phyloP scores from a whole-genome alignment of 2,113 vertebrate genomes.

The Podocnemis expansa region DNA sequence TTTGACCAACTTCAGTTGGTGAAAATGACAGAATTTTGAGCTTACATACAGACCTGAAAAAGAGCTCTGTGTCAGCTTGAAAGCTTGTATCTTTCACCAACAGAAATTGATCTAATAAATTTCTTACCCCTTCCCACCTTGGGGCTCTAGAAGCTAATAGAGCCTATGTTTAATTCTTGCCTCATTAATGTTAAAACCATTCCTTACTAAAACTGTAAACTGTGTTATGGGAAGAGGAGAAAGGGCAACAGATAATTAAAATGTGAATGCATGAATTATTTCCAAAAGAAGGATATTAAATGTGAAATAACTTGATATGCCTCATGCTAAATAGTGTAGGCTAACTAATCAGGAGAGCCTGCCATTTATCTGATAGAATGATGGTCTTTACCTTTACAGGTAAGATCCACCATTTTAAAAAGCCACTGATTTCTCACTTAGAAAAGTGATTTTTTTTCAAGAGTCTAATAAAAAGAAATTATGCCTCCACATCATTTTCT shows the following conservation, averaged over 20 bases:
- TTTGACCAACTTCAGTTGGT: neutral
- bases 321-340: neutral
- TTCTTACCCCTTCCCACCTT: neutral
- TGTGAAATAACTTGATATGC: neutral
- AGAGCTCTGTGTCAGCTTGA: neutral
- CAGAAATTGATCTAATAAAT: neutral
- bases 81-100: neutral
- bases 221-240: neutral
- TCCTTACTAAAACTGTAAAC: neutral
- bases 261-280: neutral
- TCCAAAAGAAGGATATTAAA: neutral
- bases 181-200: neutral
- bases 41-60: neutral
- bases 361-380: neutral
- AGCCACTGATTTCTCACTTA: neutral
- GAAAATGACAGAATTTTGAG: neutral
- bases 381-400: neutral
- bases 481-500: neutral
- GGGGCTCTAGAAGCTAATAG: neutral
- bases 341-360: neutral
- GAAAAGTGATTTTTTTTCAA: neutral
- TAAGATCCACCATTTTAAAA: neutral
- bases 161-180: neutral
- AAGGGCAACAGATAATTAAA: neutral
- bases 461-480: neutral